These are phyloP conservation scores for Punctoribates punctum DNA, from an alignment of 2,888 invertebrate species.

Conservation along the genomic window DNA sequence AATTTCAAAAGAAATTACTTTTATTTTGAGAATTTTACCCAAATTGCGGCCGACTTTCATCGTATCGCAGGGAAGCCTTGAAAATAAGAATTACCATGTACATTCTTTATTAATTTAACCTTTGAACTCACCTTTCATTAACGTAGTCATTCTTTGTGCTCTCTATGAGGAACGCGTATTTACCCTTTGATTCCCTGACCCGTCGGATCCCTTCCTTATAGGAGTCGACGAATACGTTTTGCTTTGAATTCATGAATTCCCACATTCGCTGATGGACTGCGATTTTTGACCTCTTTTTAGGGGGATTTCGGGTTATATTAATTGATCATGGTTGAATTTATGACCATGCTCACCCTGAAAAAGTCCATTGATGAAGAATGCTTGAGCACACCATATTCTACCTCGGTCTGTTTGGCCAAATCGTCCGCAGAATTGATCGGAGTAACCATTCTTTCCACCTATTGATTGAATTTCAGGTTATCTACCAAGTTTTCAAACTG, in stretches of 20 bases:
- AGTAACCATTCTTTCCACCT: constrained; percentile 62
- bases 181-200: constrained; percentile 52
- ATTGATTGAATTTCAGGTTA: no score
- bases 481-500: no score
- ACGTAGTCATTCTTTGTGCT: neutral
- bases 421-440: constrained; percentile 95
- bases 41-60: constrained; percentile 60
- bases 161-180: constrained; percentile 59
- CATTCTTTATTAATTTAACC: neutral
- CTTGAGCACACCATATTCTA: constrained; percentile 95
- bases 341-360: no score
- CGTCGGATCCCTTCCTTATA: constrained; percentile 67
- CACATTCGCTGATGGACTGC: constrained; percentile 56
- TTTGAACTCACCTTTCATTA: neutral
- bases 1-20: no score
- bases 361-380: constrained; percentile 76
- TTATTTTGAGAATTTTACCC: no score
- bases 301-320: no score
- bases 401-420: constrained; percentile 89
- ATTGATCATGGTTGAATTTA: no score
- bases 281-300: constrained; percentile 48
- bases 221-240: constrained; percentile 49
- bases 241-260: constrained; percentile 54
- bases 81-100: neutral
- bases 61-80: constrained; percentile 56